Base-by-base conservation (phyloP, 2,888 invertebrate species). In the Eucriotettix oculatus region DNA sequence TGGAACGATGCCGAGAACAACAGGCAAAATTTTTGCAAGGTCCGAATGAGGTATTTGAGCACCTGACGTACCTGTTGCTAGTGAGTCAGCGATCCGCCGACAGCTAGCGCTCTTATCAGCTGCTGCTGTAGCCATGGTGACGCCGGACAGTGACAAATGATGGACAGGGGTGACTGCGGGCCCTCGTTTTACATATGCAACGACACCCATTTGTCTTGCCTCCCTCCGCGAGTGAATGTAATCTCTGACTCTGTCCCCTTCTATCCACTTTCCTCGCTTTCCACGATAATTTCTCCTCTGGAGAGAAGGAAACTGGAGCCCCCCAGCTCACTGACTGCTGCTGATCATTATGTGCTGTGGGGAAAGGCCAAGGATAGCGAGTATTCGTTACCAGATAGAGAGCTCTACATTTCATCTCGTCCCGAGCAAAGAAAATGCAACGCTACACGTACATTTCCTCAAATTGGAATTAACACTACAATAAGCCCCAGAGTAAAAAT, bases 101-200 rank as follows among this genome's bases (percentile, higher is more conserved):
- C 41, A 16, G 40, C 40, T 40, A 17, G 52, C 5, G 41, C 41
- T 52, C 41, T 40, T 29, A 10, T 48, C 58, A 41, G 42, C 53
- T 42, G 40, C 17, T 42, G 40, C 29, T 42, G 58, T 53, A 52
- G 52, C 53, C 58, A 58, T 52, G 58, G 16, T 42, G 56, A 48
- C 62, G 52, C 68, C 66, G 72, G 73, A 73, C 74, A 73, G 71
- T 73, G 74, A 74, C 73, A 74, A 74, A 74, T 74, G 74, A 73
- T 72, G 71, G 73, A 73, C 73, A 72, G 73, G 73, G 73, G 73
- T 73, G 72, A 73, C 71, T 71, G 71, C 71, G 71, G 71, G 69
- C 71, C 69, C 72, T 72, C 72, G 74, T 72, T 74, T 74, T 74
- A 74, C 74, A 74, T 74, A 74, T 73, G 73, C 73, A 73, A 72